Percentiles rank a stretch among this genome's conserved stretches.
Evolutionary conservation across 2,113 vertebrate species (phyloP).

Genomic region (Saimiri boliviensis): DNA sequence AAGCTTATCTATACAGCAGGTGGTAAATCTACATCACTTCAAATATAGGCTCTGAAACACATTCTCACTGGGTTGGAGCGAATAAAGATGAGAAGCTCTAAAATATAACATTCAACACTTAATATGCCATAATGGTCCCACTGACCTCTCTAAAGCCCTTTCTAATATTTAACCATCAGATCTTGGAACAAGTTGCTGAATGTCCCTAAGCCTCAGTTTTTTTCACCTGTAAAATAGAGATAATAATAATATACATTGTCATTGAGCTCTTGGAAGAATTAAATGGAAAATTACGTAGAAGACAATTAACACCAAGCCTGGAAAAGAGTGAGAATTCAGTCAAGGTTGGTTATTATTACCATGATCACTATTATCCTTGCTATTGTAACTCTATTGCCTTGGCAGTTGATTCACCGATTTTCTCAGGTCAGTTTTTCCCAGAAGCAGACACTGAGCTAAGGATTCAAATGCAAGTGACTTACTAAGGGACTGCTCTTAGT

Average conservation of each 20-base stretch:
- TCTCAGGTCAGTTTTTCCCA: not conserved
- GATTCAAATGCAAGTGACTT: not conserved
- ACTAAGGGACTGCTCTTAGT: not conserved
- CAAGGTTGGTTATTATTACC: not conserved
- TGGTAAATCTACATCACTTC: not conserved
- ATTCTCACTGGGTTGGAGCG: not conserved
- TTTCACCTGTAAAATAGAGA: not conserved
- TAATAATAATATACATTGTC: not conserved
- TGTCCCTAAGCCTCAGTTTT: not conserved
- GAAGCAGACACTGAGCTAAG: not conserved
- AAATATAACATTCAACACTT: not conserved
- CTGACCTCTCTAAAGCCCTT: not conserved
- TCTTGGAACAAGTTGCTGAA: constrained; percentile 3
- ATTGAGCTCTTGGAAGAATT: not conserved
- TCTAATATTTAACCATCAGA: not conserved
- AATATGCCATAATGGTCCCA: not conserved
- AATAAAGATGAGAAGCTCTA: not conserved
- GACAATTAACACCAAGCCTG: not conserved
- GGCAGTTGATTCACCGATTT: not conserved
- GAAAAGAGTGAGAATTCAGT: not conserved
- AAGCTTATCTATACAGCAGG: not conserved
- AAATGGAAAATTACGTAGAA: not conserved
- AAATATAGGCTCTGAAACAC: not conserved
- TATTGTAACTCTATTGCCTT: not conserved
- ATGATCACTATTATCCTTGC: not conserved